Evolutionary conservation across 2,888 invertebrate species (phyloP).

Genomic region (Tyria jacobaeae): DNA sequence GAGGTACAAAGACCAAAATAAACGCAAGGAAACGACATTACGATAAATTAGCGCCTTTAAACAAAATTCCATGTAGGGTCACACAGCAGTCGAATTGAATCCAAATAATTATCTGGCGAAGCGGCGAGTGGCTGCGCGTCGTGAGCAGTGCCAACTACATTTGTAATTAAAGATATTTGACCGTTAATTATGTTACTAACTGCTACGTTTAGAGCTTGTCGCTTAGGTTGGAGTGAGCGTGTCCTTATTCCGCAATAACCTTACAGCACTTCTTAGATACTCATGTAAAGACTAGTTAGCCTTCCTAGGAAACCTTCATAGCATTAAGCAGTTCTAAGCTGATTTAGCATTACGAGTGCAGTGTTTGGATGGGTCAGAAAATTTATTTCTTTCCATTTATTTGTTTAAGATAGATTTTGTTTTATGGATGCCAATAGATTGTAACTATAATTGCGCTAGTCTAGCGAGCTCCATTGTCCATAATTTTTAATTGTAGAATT

Average conservation of each 20-base stretch:
- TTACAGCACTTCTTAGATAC: slow-evolving; percentile 64
- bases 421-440: slow-evolving; percentile 78
- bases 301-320: slow-evolving; percentile 69
- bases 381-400: slow-evolving; percentile 64
- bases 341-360: slow-evolving; percentile 73
- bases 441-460: slow-evolving; percentile 75
- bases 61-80: slow-evolving; percentile 69
- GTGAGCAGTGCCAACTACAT: slow-evolving; percentile 77
- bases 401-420: slow-evolving; percentile 72
- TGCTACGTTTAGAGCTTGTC: slow-evolving; percentile 81
- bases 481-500: slow-evolving; percentile 79
- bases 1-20: slow-evolving; percentile 48
- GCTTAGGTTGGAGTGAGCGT: slow-evolving; percentile 69
- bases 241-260: slow-evolving; percentile 63
- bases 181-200: slow-evolving; percentile 81
- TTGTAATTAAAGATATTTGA: slow-evolving; percentile 83
- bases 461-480: slow-evolving; percentile 81
- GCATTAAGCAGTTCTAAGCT: slow-evolving; percentile 63
- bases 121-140: slow-evolving; percentile 76
- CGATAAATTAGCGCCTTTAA: slow-evolving; percentile 66
- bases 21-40: slow-evolving; percentile 59
- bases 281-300: slow-evolving; percentile 72
- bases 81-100: slow-evolving; percentile 71
- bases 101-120: slow-evolving; percentile 78
- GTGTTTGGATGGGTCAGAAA: slow-evolving; percentile 85